phyloP scores from a whole-genome alignment of 2,888 invertebrate genomes.

The Therioaphis trifolii region DNA sequence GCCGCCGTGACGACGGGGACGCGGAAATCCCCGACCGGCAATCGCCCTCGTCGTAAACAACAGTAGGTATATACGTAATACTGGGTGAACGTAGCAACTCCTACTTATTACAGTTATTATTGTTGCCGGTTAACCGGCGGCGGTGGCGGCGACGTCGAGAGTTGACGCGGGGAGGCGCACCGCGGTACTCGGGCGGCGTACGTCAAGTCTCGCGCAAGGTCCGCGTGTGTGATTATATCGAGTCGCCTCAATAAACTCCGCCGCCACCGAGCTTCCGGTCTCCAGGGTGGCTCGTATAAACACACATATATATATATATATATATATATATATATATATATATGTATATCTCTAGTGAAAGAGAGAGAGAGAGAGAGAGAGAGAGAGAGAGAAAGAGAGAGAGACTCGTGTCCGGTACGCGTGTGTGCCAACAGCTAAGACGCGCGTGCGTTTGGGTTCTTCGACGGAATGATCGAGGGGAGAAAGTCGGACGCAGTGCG shows the following conservation, averaged over 20 bases:
- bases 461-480: no score
- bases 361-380: no score
- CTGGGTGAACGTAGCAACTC: neutral
- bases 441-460: no score
- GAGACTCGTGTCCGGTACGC: no score
- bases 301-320: no score
- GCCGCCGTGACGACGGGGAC: slow-evolving; percentile 10
- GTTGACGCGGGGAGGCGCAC: neutral
- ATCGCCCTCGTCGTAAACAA: neutral
- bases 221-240: slow-evolving; percentile 34
- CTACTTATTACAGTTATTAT: slow-evolving; percentile 31
- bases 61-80: neutral
- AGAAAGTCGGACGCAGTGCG: no score
- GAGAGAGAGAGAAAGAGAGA: no score
- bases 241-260: slow-evolving; percentile 9
- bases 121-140: slow-evolving; percentile 18
- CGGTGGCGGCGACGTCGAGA: neutral
- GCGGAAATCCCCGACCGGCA: slow-evolving; percentile 49
- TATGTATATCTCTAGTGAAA: no score
- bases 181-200: neutral
- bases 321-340: no score
- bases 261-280: slow-evolving; percentile 39
- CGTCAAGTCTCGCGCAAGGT: no score
- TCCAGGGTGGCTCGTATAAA: neutral
- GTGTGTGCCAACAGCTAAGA: no score